Conservation (phyloP, 2,888 invertebrate species). For the Amphipoea lucens region DNA sequence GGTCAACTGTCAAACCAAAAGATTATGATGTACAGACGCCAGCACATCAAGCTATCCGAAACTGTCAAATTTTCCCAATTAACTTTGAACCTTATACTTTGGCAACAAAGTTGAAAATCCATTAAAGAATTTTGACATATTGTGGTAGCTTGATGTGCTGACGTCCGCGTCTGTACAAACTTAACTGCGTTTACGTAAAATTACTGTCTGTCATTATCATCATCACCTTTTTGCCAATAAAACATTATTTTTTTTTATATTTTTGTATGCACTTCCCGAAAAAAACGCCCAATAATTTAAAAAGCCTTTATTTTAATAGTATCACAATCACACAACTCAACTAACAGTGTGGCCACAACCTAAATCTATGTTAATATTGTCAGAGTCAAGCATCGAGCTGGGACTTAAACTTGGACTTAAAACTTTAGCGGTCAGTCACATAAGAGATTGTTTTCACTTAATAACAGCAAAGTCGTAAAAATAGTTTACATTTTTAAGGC, state of each 20-base stretch:
- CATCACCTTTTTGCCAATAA: no score
- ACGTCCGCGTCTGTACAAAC: background rate
- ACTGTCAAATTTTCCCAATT: no score
- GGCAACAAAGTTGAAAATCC: no score
- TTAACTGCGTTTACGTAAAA: background rate
- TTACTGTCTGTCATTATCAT: background rate
- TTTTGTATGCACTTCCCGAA: background rate
- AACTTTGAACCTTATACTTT: no score
- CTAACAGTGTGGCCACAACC: slow-evolving; percentile 10
- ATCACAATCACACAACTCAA: background rate
- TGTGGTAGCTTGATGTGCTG: no score
- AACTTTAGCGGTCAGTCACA: slow-evolving; percentile 35
- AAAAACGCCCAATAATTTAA: background rate
- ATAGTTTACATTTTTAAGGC: slow-evolving; percentile 33
- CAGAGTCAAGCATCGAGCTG: slow-evolving; percentile 32
- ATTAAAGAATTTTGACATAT: no score
- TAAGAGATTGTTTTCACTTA: slow-evolving; percentile 34
- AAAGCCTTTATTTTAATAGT: background rate
- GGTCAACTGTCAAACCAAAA: background rate
- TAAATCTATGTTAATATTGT: slow-evolving; percentile 47
- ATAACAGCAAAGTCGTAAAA: slow-evolving; percentile 29
- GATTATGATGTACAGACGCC: background rate
- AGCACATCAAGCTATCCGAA: no score
- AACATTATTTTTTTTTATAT: no score
- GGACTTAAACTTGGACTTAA: background rate